These are phyloP conservation scores for Gobius niger DNA, from an alignment of 2,113 vertebrate genomes.

Conservation along the genomic window DNA sequence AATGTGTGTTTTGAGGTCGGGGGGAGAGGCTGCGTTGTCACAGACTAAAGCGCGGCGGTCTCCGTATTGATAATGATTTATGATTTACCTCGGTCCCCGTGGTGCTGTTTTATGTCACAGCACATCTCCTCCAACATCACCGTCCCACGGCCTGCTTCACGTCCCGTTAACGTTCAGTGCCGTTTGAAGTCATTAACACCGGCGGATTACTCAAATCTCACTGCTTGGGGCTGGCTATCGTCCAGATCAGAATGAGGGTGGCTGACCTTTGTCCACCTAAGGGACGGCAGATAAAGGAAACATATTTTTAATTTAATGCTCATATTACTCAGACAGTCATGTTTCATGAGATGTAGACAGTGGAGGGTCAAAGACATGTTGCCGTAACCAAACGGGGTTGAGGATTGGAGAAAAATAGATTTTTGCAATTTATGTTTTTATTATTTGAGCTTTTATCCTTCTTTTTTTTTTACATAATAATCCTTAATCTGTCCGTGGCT, in stretches of 20 bases:
- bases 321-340: background rate
- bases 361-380: background rate
- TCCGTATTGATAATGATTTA: constrained; percentile 38
- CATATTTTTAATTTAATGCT: background rate
- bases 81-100: constrained; percentile 36
- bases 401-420: background rate
- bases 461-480: constrained; percentile 1
- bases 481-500: constrained; percentile 1
- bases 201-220: constrained; percentile 15
- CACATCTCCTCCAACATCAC: constrained; percentile 17
- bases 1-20: constrained; percentile 61
- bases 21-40: constrained; percentile 35
- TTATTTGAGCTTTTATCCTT: background rate
- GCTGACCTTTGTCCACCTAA: constrained; percentile 9
- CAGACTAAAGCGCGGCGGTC: constrained; percentile 49
- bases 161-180: constrained; percentile 33
- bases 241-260: constrained; percentile 10
- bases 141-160: constrained; percentile 17
- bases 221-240: constrained; percentile 5
- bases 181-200: constrained; percentile 38
- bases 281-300: constrained; percentile 5
- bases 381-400: background rate
- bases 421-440: constrained; percentile 1
- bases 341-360: too few species aligned
- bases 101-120: constrained; percentile 44